Evolutionary conservation across 2,113 vertebrate species (phyloP), one percentile per base, ranked within the genome.

Genomic region (Neodontobutis hainanensis): DNA sequence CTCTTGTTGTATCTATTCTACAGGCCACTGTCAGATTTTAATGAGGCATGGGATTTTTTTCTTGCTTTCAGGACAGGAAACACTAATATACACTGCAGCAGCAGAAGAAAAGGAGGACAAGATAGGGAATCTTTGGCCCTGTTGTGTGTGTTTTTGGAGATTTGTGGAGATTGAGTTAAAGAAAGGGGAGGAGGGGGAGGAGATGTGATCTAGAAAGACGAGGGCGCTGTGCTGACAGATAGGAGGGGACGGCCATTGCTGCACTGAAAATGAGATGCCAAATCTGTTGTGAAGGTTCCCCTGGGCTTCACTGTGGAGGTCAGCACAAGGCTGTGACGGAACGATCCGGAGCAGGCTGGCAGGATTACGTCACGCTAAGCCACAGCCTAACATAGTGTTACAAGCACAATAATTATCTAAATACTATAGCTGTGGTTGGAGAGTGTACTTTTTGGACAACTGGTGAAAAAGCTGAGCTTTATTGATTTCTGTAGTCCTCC

Each of bases 221-320:
- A 84, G 85, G 85, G 77, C 75, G 72, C 69, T 11, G 76, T 12
- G 60, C 68, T 92, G 90, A 93, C 88, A 73, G 88, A 92, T 90
- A 69, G 80, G 88, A 91, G 77, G 78, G 80, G 90, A 92, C 86
- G 88, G 91, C 87, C 86, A 76, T 90, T 72, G 90, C 85, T 59
- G 78, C 81, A 61, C 78, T 78, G 86, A 75, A 84, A 88, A 85
- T 64, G 72, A 85, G 82, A 88, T 65, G 77, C 85, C 85, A 91
- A 90, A 93, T 92, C 79, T 87, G 85, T 91, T 89, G 88, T 90
- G 91, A 92, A 90, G 88, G 85, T 85, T 88, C 91, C 91, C 89
- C 84, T 72, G 89, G 88, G 91, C 89, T 83, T 65, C 72, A 50
- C 56, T 68, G 68, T 83, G 84, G 88, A 92, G 90, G 91, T 92